Conservation (phyloP, 2,888 invertebrate species). For the Drosophila acutilabella region DNA sequence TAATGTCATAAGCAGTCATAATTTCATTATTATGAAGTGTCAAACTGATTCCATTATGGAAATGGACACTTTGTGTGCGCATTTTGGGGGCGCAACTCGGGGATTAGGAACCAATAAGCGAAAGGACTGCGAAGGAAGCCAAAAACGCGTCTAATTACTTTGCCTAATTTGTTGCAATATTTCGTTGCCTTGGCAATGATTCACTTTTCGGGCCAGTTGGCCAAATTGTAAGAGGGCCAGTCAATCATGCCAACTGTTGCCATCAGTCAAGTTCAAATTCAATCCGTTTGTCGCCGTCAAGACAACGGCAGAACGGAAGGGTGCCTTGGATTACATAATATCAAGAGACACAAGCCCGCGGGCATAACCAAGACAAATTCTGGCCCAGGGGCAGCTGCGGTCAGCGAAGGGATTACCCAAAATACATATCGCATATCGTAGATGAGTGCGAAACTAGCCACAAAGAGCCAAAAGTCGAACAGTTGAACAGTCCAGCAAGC, state of each 20-base stretch:
- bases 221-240: slow-evolving; percentile 33
- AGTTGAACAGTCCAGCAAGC: slow-evolving; percentile 27
- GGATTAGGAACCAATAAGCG: slow-evolving; percentile 18
- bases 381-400: slow-evolving; percentile 57
- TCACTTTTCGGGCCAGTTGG: slow-evolving; percentile 66
- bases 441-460: slow-evolving; percentile 55
- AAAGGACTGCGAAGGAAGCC: slow-evolving; percentile 53
- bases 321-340: slow-evolving; percentile 67
- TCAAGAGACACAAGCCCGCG: slow-evolving; percentile 28
- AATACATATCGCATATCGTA: not conserved
- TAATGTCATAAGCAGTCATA: slow-evolving; percentile 74
- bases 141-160: slow-evolving; percentile 72
- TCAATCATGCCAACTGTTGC: slow-evolving; percentile 77
- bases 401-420: slow-evolving; percentile 58
- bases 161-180: slow-evolving; percentile 76
- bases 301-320: slow-evolving; percentile 50
- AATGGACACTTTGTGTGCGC: slow-evolving; percentile 74
- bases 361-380: not conserved
- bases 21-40: slow-evolving; percentile 79
- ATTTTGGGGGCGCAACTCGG: slow-evolving; percentile 20
- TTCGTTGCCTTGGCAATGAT: slow-evolving; percentile 76
- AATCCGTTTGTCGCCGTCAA: slow-evolving; percentile 52
- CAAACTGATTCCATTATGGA: slow-evolving; percentile 66
- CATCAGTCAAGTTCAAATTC: slow-evolving; percentile 71
- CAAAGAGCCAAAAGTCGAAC: slow-evolving; percentile 18